Percentiles rank a stretch among this genome's conserved stretches.
Evolutionary conservation across 2,888 invertebrate genomes (phyloP).

Genomic region (Eupithecia exiguata): DNA sequence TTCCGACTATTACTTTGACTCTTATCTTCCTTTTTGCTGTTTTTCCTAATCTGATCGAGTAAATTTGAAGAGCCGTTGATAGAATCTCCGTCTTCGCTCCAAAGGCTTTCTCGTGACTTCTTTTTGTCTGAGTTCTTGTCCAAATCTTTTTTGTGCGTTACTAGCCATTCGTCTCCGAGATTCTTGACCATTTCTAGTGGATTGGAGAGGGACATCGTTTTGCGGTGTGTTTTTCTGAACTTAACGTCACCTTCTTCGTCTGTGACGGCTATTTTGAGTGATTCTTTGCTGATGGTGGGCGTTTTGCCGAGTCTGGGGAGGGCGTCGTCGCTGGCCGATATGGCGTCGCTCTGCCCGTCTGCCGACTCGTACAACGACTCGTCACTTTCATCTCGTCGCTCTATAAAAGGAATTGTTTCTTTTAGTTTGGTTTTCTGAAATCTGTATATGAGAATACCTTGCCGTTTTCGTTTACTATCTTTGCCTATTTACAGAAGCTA

Average conservation of each 20-base stretch:
- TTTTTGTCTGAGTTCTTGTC: conserved; percentile 74
- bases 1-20: conserved; percentile 64
- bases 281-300: conserved; percentile 78
- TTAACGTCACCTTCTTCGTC: conserved; percentile 75
- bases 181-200: conserved; percentile 77
- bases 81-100: conserved; percentile 78
- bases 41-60: conserved; percentile 70
- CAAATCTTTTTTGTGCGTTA: conserved; percentile 68
- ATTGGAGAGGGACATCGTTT: conserved; percentile 80
- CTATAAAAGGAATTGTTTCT: conserved; percentile 60
- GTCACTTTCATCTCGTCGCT: conserved; percentile 79
- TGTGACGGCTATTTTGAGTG: conserved; percentile 75
- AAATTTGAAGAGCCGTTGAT: conserved; percentile 71
- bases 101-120: conserved; percentile 78
- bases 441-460: conserved; percentile 27
- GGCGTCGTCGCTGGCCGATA: conserved; percentile 77
- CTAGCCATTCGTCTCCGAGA: conserved; percentile 79
- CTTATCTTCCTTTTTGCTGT: conserved; percentile 75
- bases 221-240: conserved; percentile 74
- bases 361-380: conserved; percentile 80
- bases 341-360: conserved; percentile 76
- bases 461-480: conserved; percentile 29
- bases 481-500: not conserved
- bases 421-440: conserved; percentile 7
- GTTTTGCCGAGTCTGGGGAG: conserved; percentile 71